Percentiles rank a stretch among this genome's conserved stretches.
Evolutionary conservation across 2,888 invertebrate species (phyloP).

Genomic region (Sepioteuthis lessoniana): DNA sequence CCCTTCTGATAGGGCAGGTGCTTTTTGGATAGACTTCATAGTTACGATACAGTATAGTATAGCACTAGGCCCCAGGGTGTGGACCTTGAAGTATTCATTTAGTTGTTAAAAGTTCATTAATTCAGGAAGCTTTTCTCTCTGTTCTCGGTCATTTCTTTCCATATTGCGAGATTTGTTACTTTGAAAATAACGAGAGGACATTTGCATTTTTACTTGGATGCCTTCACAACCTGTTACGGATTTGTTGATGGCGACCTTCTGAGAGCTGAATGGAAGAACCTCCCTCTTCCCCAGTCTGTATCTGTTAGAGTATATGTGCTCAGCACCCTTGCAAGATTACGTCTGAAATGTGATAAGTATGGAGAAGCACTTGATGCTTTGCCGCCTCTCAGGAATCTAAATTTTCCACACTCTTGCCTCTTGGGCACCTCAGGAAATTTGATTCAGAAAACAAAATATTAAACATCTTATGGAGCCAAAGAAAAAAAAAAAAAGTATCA

Average conservation of each 20-base stretch:
- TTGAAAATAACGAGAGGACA: not conserved
- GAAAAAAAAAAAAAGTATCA: not conserved
- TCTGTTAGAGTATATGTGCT: not conserved
- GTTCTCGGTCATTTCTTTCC: not conserved
- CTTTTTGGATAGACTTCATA: too few species aligned
- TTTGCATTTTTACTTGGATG: not conserved
- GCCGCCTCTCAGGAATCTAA: not conserved
- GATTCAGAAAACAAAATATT: not conserved
- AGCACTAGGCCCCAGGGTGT: too few species aligned
- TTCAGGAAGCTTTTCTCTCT: not conserved
- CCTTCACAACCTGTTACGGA: not conserved
- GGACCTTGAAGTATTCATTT: too few species aligned
- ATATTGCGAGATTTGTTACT: not conserved
- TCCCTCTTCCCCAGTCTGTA: too few species aligned
- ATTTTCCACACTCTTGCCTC: constrained; percentile 4
- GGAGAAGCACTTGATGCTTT: constrained; percentile 4
- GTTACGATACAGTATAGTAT: too few species aligned
- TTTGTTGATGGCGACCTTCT: constrained; percentile 1
- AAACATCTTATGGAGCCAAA: not conserved
- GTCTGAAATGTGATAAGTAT: not conserved
- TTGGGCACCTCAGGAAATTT: not conserved
- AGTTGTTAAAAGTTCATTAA: not conserved
- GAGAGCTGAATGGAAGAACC: not conserved
- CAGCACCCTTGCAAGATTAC: not conserved
- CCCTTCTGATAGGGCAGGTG: too few species aligned